Percentiles rank a stretch among this genome's conserved stretches.
Evolutionary conservation across 2,888 invertebrate species (phyloP).

Genomic region (Nycteola revayana): DNA sequence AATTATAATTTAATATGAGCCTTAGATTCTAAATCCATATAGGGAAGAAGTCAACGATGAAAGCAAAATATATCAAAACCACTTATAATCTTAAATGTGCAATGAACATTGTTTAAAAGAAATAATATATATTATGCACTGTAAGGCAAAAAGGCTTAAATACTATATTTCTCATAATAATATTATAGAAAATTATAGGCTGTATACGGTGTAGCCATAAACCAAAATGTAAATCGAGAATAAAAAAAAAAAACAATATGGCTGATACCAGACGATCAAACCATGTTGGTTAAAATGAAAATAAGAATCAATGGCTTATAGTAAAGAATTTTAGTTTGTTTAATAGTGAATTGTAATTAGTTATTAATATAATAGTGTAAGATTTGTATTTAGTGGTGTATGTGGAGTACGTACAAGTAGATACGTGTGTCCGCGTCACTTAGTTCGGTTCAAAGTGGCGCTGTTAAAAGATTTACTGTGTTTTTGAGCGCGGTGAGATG

Average conservation of each 20-base stretch:
- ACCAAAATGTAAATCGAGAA: too few species aligned
- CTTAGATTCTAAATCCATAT: too few species aligned
- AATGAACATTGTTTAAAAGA: too few species aligned
- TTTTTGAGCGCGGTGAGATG: constrained; percentile 76
- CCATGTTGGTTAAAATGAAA: constrained; percentile 29
- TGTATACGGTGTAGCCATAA: background rate
- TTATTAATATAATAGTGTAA: constrained; percentile 10
- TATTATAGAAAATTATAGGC: too few species aligned
- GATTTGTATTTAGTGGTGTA: constrained; percentile 9
- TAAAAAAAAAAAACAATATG: constrained; percentile 23
- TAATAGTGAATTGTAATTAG: constrained; percentile 12
- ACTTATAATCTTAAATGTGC: too few species aligned
- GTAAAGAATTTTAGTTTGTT: constrained; percentile 14
- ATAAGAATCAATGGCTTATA: constrained; percentile 13
- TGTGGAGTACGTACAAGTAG: constrained; percentile 7
- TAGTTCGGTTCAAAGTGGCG: constrained; percentile 21
- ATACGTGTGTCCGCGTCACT: constrained; percentile 39
- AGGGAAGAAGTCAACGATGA: too few species aligned
- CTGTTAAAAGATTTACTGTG: constrained; percentile 14
- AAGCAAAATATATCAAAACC: too few species aligned
- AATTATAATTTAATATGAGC: too few species aligned
- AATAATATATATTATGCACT: too few species aligned
- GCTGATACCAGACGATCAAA: constrained; percentile 11
- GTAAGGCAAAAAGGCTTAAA: too few species aligned
- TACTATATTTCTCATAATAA: too few species aligned